Conservation (phyloP, 2,797 vertebrate genomes). For the Ataeniobius toweri region DNA sequence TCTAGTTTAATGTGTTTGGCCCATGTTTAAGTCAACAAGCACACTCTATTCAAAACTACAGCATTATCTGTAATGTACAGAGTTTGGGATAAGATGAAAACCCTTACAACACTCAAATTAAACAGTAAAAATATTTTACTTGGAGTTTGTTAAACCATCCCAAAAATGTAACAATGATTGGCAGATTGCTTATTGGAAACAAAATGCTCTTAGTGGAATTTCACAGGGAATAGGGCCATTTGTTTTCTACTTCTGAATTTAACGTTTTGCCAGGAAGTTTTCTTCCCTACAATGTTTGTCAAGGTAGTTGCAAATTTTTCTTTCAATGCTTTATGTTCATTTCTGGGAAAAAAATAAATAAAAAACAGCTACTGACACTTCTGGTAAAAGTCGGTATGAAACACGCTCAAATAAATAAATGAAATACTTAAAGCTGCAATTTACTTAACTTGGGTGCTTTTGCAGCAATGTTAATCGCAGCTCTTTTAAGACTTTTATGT, state of each 20-base stretch:
- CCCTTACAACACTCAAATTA: background rate
- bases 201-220: background rate
- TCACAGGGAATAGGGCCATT: background rate
- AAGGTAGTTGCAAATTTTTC: background rate
- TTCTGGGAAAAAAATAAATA: background rate
- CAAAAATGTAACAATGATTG: background rate
- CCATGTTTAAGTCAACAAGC: background rate
- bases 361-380: background rate
- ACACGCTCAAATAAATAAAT: too few species aligned
- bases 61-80: background rate
- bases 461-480: background rate
- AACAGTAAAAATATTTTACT: background rate
- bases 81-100: background rate
- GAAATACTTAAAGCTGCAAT: too few species aligned
- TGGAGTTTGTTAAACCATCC: background rate
- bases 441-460: background rate
- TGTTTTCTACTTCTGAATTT: background rate
- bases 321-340: background rate
- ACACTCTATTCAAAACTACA: background rate
- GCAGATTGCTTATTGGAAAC: background rate
- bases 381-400: background rate
- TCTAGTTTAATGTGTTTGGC: background rate
- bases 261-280: background rate
- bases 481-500: background rate
- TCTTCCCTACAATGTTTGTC: background rate